Evolutionary conservation across 2,797 vertebrate genomes (phyloP), one percentile per base, ranked within the genome.

Genomic region (Naso thynnoides): DNA sequence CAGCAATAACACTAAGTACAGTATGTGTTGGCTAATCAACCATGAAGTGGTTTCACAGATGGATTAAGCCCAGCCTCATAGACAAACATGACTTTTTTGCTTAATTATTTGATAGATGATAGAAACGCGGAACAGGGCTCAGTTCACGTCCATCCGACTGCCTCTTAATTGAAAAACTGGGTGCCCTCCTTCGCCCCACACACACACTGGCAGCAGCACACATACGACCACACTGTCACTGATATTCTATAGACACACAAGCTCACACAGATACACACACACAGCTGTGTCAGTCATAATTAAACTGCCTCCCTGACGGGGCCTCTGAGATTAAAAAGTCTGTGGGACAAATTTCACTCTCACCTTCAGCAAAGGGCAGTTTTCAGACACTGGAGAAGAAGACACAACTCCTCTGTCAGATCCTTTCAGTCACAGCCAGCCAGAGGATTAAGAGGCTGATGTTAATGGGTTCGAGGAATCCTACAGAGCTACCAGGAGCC

Each of bases 241-340:
- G 52, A 77, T 76, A 63, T 71, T 59, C 56, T 64, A 36, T 21
- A 36, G 49, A 77, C 77, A 83, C 72, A 70, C 62, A 61, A 39
- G 29, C 68, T 24, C 73, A 64, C 62, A 66, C 72, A 60, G 26
- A 42, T 52, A 54, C 14, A 73, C 78, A 71, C 74, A 64, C 73
- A 73, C 59, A 44, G 57, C 61, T 55, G 57, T 83, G 92, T 90
- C 86, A 79, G 85, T 94, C 92, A 92, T 94, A 94, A 94, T 94
- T 93, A 94, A 91, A 88, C 73, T 73, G 70, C 83, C 82, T 91
- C 77, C 71, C 84, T 83, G 90, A 91, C 91, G 88, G 81, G 67
- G 75, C 54, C 70, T 84, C 78, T 72, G 72, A 92, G 92, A 94
- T 93, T 93, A 93, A 94, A 92, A 93, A 91, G 91, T 90, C 86